Base-by-base conservation (phyloP, 1,140 invertebrate species). In the honey bee (Apis mellifera) region DNA sequence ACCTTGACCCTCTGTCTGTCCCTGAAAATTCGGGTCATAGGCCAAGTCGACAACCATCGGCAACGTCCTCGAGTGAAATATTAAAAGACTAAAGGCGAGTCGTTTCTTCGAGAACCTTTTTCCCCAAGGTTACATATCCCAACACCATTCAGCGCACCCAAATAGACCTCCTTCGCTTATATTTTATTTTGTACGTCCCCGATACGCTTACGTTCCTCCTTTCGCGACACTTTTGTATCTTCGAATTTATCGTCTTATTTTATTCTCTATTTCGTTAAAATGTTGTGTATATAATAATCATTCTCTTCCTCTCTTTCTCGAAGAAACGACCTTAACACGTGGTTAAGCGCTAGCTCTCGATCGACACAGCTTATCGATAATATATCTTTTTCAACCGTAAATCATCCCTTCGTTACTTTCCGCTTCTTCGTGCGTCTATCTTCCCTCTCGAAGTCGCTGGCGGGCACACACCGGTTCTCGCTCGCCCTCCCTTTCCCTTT, bases 381-480 rank as follows among this genome's bases (percentile, higher is more conserved):
- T 88, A 89, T 84, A 87, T 80, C 66, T 84, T 71, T 75, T 69
- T 82, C 75, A 89, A 84, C 79, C 83, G 76, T 84, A 69, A 87
- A 82, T 89, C 72, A 80, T 81, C 62, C 32, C 80, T 86, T 86
- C 86, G 81, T 86, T 89, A 89, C 83, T 90, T 84, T 84, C 86
- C 78, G 78, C 86, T 87, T 57, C 74, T 84, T 89, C 87, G 79
- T 90, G 84, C 86, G 84, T 90, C 89, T 85, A 87, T 90, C 88
- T 90, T 92, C 90, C 90, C 91, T 89, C 89, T 90, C 89, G 89
- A 91, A 91, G 89, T 88, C 85, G 88, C 93, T 91, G 91, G 90
- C 91, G 89, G 89, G 89, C 84, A 50, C 84, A 42, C 86, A 85
- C 71, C 86, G 74, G 72, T 66, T 77, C 81, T 77, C 81, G 9